These are phyloP conservation scores for Gibbula magus DNA, from an alignment of 2,888 invertebrate species.

Conservation along the genomic window DNA sequence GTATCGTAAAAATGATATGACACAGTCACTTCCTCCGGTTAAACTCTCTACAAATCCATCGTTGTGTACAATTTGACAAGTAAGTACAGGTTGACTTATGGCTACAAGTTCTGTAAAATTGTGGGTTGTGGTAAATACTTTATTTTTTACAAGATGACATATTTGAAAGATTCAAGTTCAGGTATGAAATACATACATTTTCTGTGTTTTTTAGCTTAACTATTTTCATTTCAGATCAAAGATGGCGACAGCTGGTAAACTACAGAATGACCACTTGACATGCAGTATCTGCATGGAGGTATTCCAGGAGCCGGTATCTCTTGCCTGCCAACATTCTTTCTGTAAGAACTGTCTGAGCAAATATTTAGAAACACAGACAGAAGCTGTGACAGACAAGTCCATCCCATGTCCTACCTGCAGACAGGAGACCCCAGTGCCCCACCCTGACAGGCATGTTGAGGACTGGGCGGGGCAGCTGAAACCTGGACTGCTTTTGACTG, in stretches of 20 bases:
- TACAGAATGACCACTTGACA: not conserved
- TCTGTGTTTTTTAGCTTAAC: too few relatives aligned
- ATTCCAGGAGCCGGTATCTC: not conserved
- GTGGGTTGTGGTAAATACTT: too few relatives aligned
- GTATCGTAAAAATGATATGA: too few relatives aligned
- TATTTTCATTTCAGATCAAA: too few relatives aligned
- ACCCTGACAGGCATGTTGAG: not conserved
- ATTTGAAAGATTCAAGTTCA: too few relatives aligned
- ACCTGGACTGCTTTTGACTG: not conserved
- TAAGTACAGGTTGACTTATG: too few relatives aligned
- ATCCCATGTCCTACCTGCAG: not conserved
- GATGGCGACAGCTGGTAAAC: not conserved
- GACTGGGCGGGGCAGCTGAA: not conserved
- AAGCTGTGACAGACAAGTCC: not conserved
- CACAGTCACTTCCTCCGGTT: too few relatives aligned
- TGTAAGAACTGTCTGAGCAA: not conserved
- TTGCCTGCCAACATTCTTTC: not conserved
- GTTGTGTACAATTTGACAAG: too few relatives aligned
- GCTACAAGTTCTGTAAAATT: too few relatives aligned
- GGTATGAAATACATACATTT: too few relatives aligned
- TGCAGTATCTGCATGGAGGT: not conserved
- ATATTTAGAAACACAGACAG: not conserved
- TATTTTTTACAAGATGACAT: too few relatives aligned
- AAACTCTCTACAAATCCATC: too few relatives aligned
- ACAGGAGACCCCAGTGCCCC: not conserved